These are phyloP conservation scores for Prionace glauca DNA, from an alignment of 2,797 vertebrate species.

Conservation along the genomic window DNA sequence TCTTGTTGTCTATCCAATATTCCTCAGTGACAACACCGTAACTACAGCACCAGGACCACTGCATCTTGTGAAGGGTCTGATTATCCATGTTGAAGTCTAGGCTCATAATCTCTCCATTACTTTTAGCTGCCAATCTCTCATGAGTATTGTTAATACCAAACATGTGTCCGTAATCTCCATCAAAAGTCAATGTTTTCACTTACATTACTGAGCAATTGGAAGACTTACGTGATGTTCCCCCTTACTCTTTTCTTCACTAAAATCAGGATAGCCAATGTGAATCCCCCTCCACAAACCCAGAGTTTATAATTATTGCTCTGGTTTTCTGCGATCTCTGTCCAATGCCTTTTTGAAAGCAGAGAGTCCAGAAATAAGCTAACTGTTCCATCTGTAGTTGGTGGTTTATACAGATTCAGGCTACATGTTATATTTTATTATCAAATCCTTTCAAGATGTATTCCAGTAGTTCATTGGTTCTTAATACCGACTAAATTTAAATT, in stretches of 20 bases:
- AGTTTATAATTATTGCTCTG: neutral
- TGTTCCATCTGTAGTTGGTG: neutral
- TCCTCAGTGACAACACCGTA: neutral
- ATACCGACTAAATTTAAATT: neutral
- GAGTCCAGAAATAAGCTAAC: neutral
- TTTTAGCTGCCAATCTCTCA: neutral
- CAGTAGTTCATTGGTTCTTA: neutral
- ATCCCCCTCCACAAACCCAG: neutral
- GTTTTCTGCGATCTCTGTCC: neutral
- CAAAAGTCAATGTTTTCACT: neutral
- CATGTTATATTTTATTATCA: neutral
- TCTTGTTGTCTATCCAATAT: neutral
- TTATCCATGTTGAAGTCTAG: neutral
- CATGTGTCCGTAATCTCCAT: too few relatives aligned
- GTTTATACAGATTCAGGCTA: neutral
- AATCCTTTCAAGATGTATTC: neutral
- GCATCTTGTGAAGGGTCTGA: neutral
- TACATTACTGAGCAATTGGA: neutral
- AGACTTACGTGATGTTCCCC: too few relatives aligned
- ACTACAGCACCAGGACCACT: neutral
- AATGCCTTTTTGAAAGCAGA: neutral
- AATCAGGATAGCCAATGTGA: neutral
- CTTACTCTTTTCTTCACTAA: too few relatives aligned
- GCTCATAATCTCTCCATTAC: neutral
- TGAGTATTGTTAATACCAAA: neutral